Evolutionary conservation across 2,797 vertebrate species (phyloP), one percentile per base, ranked within the genome.

Genomic region (Anguilla pacifica): DNA sequence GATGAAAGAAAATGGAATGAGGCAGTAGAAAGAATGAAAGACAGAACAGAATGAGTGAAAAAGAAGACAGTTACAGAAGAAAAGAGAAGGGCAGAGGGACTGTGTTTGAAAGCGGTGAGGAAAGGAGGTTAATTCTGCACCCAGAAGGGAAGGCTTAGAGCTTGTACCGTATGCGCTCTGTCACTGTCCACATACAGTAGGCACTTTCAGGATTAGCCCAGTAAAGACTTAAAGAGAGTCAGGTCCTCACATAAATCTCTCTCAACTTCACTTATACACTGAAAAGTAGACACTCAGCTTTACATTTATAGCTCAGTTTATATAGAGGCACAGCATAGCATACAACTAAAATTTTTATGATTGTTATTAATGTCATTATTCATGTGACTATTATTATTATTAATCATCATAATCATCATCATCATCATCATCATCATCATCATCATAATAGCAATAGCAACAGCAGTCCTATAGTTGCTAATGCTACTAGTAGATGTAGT

Each of bases 181-280:
- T 49, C 25, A 82, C 43, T 49, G 35, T 49, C 46, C 22, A 82
- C 46, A 82, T 51, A 53, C 51, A 53, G 51, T 53, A 82, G 43
- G 46, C 79, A n/a, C 17, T 82, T 11, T 49, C 46, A 51, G 79
- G 22, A 82, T 82, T 49, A 85, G 53, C n/a, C 83, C 83, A 22
- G 25, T 35, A 19, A 59, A 35, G 83, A 85, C 35, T 35, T 85
- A 82, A 82, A 82, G 79, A 46, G 79, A 11, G 79, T 82, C 43
- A 82, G 43, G 43, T 28, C 10, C 46, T n/a, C 46, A 51, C 79
- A 51, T 82, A 51, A 82, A 10, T 9, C 9, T n/a, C 79, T 49
- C 79, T n/a, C 43, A n/a, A 10, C 79, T 74, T 70, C 64, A 28
- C 64, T 39, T 43, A 39, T 39, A 28, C 19, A 25, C 77, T 81